phyloP scores from a whole-genome alignment of 2,797 vertebrate species.

The Eupleurogrammus muticus region DNA sequence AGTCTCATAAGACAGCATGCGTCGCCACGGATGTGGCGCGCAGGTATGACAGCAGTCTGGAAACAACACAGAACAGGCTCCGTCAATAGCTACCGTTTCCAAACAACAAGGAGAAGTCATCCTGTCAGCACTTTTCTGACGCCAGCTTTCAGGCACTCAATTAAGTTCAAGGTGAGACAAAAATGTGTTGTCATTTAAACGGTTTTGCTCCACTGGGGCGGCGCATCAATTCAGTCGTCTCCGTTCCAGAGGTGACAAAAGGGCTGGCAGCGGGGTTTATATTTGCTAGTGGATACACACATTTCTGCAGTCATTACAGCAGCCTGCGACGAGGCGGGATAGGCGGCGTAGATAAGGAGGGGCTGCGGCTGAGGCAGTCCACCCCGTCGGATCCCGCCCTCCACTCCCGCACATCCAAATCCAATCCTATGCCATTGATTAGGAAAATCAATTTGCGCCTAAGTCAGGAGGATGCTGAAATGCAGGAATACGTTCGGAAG shows the following conservation, averaged over 20 bases:
- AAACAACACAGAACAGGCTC: conserved; percentile 43
- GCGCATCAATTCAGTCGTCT: conserved; percentile 73
- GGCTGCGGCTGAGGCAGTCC: conserved; percentile 31
- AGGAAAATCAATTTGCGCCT: conserved; percentile 78
- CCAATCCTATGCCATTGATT: conserved; percentile 81
- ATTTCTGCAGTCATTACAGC: conserved; percentile 46
- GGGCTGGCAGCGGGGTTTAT: conserved; percentile 74
- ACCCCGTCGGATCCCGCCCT: conserved; percentile 21
- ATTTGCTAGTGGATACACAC: conserved; percentile 54
- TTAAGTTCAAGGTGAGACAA: conserved; percentile 87
- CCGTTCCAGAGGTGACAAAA: conserved; percentile 71
- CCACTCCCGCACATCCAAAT: conserved; percentile 60
- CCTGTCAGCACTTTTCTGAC: conserved; percentile 80
- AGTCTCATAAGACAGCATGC: conserved; percentile 11
- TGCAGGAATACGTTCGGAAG: conserved; percentile 67
- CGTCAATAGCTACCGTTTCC: conserved; percentile 52
- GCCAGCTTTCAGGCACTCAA: conserved; percentile 79
- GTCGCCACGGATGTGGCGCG: conserved; percentile 20
- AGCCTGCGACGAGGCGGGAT: conserved; percentile 37
- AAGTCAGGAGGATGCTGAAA: conserved; percentile 69
- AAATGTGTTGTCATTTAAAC: conserved; percentile 81
- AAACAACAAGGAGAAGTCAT: conserved; percentile 57
- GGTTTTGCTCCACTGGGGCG: conserved; percentile 71
- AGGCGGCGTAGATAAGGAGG: conserved; percentile 25
- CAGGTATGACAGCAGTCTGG: conserved; percentile 44